These are phyloP conservation scores for Montipora capitata DNA, from an alignment of 92 coral and sea anemone species.

Conservation along the genomic window DNA sequence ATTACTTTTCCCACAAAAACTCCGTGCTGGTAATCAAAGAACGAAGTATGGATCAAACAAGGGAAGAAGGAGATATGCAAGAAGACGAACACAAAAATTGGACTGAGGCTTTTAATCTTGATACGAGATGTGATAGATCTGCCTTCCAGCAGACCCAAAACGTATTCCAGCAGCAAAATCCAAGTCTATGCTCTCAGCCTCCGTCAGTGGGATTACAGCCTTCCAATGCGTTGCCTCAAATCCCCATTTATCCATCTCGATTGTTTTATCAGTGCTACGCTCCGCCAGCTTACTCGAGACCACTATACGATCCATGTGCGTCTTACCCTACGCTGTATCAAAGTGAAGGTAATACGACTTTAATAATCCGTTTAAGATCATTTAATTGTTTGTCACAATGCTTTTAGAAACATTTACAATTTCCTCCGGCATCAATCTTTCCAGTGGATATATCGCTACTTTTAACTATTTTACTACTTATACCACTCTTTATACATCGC, in stretches of 20 bases:
- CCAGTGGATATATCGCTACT: neutral
- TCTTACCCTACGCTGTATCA: slow-evolving; percentile 54
- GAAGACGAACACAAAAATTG: slow-evolving; percentile 27
- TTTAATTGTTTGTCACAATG: neutral
- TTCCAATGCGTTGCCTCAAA: slow-evolving; percentile 60
- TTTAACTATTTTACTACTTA: no score
- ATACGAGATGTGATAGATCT: slow-evolving; percentile 39
- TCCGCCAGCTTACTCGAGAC: slow-evolving; percentile 53
- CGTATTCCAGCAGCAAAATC: slow-evolving; percentile 34
- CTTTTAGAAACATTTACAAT: neutral
- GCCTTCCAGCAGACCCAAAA: slow-evolving; percentile 22
- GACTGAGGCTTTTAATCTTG: slow-evolving; percentile 34
- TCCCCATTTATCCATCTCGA: slow-evolving; percentile 76
- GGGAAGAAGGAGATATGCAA: slow-evolving; percentile 20
- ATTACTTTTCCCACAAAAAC: neutral
- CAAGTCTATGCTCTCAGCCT: slow-evolving; percentile 12
- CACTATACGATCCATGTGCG: slow-evolving; percentile 57
- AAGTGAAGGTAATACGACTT: slow-evolving; percentile 49
- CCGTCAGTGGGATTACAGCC: slow-evolving; percentile 30
- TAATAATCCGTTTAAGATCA: slow-evolving; percentile 8
- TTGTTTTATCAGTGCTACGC: slow-evolving; percentile 73
- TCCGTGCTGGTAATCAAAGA: neutral
- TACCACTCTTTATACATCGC: no score
- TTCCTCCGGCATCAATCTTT: neutral
- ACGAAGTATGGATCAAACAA: slow-evolving; percentile 36